phyloP scores from a whole-genome alignment of 1,140 invertebrate genomes.

The Elysia chlorotica region DNA sequence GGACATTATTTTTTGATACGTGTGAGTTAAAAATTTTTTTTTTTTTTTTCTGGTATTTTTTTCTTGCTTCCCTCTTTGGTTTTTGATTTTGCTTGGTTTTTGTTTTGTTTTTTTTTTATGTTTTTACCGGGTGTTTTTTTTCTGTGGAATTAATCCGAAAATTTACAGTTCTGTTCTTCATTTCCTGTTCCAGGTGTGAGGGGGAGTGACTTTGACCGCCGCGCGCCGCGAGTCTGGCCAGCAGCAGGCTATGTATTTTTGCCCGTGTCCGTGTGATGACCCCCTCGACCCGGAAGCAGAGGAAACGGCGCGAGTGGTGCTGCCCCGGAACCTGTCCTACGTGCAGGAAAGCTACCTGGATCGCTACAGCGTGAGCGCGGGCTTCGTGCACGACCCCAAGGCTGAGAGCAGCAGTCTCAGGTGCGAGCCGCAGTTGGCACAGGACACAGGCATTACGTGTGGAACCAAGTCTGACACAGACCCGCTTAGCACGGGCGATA shows the following conservation, averaged over 20 bases:
- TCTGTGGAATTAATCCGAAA: no score
- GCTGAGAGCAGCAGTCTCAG: constrained; percentile 17
- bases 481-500: no score
- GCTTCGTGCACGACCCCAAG: constrained; percentile 40
- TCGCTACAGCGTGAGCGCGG: constrained; percentile 41
- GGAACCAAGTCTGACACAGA: no score
- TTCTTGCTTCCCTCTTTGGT: neutral
- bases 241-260: constrained; percentile 18
- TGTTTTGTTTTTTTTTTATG: neutral
- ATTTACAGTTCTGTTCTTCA: no score
- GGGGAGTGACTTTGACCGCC: no score
- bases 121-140: neutral
- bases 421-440: neutral
- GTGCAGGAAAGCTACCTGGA: constrained; percentile 45
- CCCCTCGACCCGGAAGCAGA: constrained; percentile 20
- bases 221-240: no score
- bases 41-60: no score
- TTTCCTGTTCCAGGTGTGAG: no score
- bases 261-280: neutral
- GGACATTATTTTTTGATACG: no score
- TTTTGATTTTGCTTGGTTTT: neutral
- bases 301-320: constrained; percentile 20
- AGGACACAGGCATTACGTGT: no score
- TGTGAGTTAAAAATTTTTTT: no score
- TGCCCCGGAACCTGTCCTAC: constrained; percentile 53